Percentiles rank a stretch among this genome's conserved stretches.
phyloP scores from a whole-genome alignment of 2,797 vertebrate species.

The Psittacula echo region DNA sequence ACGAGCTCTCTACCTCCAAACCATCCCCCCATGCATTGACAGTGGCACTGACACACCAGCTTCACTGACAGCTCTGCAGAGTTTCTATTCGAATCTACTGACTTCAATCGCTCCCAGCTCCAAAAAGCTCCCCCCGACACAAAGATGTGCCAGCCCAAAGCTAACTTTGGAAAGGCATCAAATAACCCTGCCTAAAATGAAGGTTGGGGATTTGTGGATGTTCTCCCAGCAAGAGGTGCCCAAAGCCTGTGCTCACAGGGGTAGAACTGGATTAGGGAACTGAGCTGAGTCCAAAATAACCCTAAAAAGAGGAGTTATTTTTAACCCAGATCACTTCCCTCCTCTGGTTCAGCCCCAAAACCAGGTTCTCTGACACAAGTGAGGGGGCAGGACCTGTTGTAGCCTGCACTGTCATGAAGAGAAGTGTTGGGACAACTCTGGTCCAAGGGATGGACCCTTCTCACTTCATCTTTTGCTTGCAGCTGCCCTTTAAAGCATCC shows the following conservation, averaged over 20 bases:
- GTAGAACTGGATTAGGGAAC: background rate
- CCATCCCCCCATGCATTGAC: slow-evolving; percentile 5
- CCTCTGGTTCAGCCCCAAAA: slow-evolving; percentile 1
- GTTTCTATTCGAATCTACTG: slow-evolving; percentile 11
- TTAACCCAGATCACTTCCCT: slow-evolving; percentile 1
- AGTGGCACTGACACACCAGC: slow-evolving; percentile 20
- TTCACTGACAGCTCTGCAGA: slow-evolving; percentile 25
- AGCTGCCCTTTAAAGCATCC: background rate
- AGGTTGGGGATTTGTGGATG: background rate
- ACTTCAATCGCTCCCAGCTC: slow-evolving; percentile 3
- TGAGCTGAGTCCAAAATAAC: slow-evolving; percentile 25
- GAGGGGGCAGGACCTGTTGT: background rate
- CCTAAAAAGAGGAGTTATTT: slow-evolving; percentile 8
- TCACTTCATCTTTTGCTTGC: background rate
- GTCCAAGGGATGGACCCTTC: background rate
- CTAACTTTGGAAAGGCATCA: background rate
- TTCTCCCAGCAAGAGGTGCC: background rate
- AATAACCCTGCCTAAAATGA: background rate
- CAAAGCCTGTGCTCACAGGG: background rate
- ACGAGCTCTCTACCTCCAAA: slow-evolving; percentile 20
- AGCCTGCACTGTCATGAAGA: background rate
- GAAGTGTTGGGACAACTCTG: background rate
- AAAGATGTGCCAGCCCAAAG: background rate
- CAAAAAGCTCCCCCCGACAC: background rate
- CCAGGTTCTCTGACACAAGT: background rate